Evolutionary conservation across 1,140 invertebrate genomes (phyloP).

Genomic region (Lepeophtheirus salmonis): DNA sequence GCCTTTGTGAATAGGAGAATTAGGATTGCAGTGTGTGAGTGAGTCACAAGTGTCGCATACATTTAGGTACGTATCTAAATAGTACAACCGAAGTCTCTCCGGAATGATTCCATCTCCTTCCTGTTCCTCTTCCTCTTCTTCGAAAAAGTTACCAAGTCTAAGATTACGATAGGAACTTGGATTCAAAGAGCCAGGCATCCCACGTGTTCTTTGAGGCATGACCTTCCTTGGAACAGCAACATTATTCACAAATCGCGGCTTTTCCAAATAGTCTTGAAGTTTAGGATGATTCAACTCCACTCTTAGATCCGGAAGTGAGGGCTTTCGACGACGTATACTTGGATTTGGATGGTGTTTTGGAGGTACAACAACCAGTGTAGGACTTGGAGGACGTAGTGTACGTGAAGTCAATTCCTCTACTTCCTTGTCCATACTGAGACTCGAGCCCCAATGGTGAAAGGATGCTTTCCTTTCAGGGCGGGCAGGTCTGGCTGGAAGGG

Average conservation of each 20-base stretch:
- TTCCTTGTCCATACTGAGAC: neutral
- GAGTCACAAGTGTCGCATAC: slow-evolving; percentile 13
- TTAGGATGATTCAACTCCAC: neutral
- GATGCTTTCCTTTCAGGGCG: neutral
- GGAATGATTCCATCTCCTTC: neutral
- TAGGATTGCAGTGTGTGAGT: slow-evolving; percentile 3
- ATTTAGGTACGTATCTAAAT: slow-evolving; percentile 13
- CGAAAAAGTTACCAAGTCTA: slow-evolving; percentile 5
- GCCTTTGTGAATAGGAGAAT: neutral
- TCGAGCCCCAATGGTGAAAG: neutral
- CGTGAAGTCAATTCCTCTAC: neutral
- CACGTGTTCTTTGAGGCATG: neutral
- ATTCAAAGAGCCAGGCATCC: neutral
- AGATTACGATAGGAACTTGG: slow-evolving; percentile 4
- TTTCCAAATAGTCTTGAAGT: slow-evolving; percentile 8
- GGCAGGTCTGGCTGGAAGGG: neutral
- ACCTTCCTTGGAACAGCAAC: neutral
- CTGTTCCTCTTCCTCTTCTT: neutral
- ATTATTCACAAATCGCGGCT: slow-evolving; percentile 3
- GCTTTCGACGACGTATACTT: slow-evolving; percentile 2
- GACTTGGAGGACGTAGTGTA: neutral
- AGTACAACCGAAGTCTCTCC: slow-evolving; percentile 13
- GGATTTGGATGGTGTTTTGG: neutral
- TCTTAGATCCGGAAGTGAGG: neutral
- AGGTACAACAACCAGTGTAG: too few species aligned